Evolutionary conservation across 2,113 vertebrate genomes (phyloP).

Genomic region (Leptobrachium leishanense): DNA sequence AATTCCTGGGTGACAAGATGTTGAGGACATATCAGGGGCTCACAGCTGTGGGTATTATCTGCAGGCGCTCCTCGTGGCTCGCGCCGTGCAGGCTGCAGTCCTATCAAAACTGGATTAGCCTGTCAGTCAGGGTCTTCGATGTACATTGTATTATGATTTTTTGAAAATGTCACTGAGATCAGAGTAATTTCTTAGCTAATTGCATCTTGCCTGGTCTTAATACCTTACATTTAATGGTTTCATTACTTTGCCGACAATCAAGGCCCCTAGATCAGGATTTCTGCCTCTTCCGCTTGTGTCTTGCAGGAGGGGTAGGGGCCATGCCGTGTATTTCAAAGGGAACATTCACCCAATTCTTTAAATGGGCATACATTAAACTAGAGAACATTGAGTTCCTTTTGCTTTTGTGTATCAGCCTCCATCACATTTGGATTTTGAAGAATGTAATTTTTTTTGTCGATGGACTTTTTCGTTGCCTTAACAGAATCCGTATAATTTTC

Average conservation of each 20-base stretch:
- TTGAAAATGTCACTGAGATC: slow-evolving; percentile 99
- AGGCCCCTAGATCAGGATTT: slow-evolving; percentile 65
- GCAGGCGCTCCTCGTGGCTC: slow-evolving; percentile 83
- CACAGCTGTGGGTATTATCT: slow-evolving; percentile 99
- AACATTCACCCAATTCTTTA: neutral
- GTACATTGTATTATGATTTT: slow-evolving; percentile 98
- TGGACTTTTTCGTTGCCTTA: no score
- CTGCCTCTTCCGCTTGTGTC: slow-evolving; percentile 59
- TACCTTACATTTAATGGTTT: slow-evolving; percentile 95
- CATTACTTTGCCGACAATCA: slow-evolving; percentile 94
- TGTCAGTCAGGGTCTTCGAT: slow-evolving; percentile 90
- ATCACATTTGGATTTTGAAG: no score
- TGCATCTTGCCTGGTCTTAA: slow-evolving; percentile 98
- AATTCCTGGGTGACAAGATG: slow-evolving; percentile 96
- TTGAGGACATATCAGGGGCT: slow-evolving; percentile 97
- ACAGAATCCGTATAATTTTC: no score
- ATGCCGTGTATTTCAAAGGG: neutral
- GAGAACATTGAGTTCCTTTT: neutral
- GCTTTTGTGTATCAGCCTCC: no score
- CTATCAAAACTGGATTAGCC: slow-evolving; percentile 99
- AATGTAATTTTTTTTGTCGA: no score
- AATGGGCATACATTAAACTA: slow-evolving; percentile 11
- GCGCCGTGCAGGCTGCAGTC: slow-evolving; percentile 82
- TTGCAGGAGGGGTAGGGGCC: neutral
- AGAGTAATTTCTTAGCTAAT: slow-evolving; percentile 99